phyloP scores from a whole-genome alignment of 2,797 vertebrate genomes.

The Hozukius guyotensis region DNA sequence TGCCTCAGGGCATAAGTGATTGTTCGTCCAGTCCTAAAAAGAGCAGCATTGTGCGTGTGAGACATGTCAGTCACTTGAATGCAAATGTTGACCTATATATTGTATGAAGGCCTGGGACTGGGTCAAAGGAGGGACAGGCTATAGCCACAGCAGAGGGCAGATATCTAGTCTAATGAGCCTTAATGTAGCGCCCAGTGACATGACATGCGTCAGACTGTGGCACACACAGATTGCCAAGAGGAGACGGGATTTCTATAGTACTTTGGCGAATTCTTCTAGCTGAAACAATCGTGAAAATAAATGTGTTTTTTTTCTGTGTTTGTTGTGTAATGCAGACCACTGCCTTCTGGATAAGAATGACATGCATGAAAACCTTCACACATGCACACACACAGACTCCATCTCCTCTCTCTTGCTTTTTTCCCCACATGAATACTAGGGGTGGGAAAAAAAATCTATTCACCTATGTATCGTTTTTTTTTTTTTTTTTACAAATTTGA shows the following conservation, averaged over 20 bases:
- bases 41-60: constrained; percentile 61
- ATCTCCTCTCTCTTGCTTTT: not conserved
- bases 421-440: not conserved
- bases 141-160: constrained; percentile 36
- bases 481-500: too few relatives aligned
- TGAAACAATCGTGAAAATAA: not conserved
- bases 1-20: constrained; percentile 45
- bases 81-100: constrained; percentile 70
- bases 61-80: constrained; percentile 69
- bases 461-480: too few relatives aligned
- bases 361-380: constrained; percentile 10
- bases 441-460: too few relatives aligned
- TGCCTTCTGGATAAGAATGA: constrained; percentile 13
- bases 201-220: constrained; percentile 16
- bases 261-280: not conserved
- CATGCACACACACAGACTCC: not conserved
- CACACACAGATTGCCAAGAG: constrained; percentile 1
- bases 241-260: not conserved
- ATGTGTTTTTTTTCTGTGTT: not conserved
- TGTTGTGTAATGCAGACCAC: constrained; percentile 9
- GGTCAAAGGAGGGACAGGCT: constrained; percentile 57
- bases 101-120: constrained; percentile 30
- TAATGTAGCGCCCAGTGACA: constrained; percentile 20
- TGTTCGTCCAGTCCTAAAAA: constrained; percentile 56
- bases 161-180: constrained; percentile 48